Evolutionary conservation across 2,113 vertebrate genomes (phyloP).

Genomic region (Centropus unirufus): DNA sequence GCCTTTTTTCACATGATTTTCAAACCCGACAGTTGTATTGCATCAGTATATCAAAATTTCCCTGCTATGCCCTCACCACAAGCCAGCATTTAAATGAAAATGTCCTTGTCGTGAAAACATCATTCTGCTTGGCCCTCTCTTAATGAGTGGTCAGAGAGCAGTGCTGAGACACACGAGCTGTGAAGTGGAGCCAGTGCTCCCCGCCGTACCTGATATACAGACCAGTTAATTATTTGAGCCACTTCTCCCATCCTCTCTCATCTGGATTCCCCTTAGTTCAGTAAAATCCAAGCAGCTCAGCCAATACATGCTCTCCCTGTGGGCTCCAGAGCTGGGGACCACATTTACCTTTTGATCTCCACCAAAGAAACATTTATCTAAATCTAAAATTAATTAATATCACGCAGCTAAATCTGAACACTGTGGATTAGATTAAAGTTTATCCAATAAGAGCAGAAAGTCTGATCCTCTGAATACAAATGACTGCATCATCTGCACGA

Average conservation of each 20-base stretch:
- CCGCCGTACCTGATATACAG: not conserved
- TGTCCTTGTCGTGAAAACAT: not conserved
- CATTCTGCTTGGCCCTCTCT: not conserved
- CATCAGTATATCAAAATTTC: not conserved
- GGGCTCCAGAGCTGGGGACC: not conserved
- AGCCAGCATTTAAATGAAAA: not conserved
- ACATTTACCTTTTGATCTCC: slow-evolving; percentile 22
- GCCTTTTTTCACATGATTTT: not conserved
- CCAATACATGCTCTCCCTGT: not conserved
- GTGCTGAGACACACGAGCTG: not conserved
- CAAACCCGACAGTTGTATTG: not conserved
- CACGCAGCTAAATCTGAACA: slow-evolving; percentile 50
- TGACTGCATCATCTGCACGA: slow-evolving; percentile 60
- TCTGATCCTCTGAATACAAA: slow-evolving; percentile 55
- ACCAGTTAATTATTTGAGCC: not conserved
- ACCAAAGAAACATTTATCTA: slow-evolving; percentile 52
- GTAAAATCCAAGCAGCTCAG: not conserved
- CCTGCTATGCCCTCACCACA: not conserved
- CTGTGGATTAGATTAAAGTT: slow-evolving; percentile 58
- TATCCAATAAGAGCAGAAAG: slow-evolving; percentile 61
- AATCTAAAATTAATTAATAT: slow-evolving; percentile 64
- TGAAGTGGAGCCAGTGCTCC: not conserved
- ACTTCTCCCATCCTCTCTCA: not conserved
- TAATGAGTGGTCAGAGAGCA: not conserved
- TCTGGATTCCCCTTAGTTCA: not conserved